Conservation (phyloP, 2,113 vertebrate genomes). For the Lethenteron reissneri region DNA sequence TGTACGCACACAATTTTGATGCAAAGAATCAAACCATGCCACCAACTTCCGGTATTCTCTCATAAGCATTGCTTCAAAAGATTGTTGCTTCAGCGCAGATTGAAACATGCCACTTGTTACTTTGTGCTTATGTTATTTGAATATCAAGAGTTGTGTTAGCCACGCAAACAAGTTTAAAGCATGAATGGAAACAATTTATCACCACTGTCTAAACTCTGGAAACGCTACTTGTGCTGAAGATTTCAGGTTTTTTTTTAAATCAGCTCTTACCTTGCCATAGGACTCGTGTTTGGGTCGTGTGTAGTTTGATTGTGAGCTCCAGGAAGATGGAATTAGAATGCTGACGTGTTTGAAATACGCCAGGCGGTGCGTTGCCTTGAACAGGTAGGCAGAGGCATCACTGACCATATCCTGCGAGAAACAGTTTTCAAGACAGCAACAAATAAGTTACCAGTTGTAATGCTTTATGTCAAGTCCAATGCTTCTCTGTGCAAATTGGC, state of each 20-base stretch:
- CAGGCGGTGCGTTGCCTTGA: conserved; percentile 23
- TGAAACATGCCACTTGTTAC: too few species aligned
- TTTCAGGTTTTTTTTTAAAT: conserved; percentile 7
- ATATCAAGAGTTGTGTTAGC: too few species aligned
- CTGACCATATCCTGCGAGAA: conserved; percentile 23
- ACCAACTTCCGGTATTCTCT: too few species aligned
- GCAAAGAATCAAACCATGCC: too few species aligned
- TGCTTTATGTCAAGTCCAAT: not conserved
- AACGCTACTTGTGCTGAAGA: too few species aligned
- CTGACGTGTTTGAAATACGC: conserved; percentile 24
- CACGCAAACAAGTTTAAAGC: too few species aligned
- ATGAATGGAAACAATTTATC: too few species aligned
- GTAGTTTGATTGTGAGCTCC: conserved; percentile 16
- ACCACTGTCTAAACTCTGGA: too few species aligned
- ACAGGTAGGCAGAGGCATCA: conserved; percentile 23
- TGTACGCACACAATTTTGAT: too few species aligned
- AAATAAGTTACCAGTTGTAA: not conserved
- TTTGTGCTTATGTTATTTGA: too few species aligned
- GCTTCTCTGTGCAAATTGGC: not conserved
- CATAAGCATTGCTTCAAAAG: too few species aligned
- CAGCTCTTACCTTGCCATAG: conserved; percentile 21
- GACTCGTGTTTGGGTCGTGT: conserved; percentile 17
- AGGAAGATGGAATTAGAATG: conserved; percentile 24
- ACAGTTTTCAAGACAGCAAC: not conserved
- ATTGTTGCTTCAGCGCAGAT: too few species aligned